These are phyloP conservation scores for Cyphotilapia sp. DNA, from an alignment of 2,113 vertebrate species.

Conservation along the genomic window DNA sequence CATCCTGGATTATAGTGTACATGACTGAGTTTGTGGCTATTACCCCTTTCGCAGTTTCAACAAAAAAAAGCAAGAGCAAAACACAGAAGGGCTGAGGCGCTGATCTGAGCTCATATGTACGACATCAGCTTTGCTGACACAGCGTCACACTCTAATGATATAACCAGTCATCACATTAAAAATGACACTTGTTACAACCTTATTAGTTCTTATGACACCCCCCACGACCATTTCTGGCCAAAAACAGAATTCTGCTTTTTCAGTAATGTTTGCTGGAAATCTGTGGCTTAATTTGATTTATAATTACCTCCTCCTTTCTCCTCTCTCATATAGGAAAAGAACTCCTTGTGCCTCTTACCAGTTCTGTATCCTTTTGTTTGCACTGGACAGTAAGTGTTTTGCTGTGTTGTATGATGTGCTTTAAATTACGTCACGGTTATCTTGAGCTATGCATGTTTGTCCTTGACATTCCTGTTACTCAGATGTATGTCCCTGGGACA, in stretches of 20 bases:
- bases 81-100: not conserved
- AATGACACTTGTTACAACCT: not conserved
- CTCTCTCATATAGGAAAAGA: conserved; percentile 78
- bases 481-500: conserved; percentile 94
- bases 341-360: conserved; percentile 87
- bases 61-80: not conserved
- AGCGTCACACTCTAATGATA: not conserved
- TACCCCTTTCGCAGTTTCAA: not conserved
- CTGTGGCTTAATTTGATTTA: not conserved
- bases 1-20: not conserved
- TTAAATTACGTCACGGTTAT: not conserved
- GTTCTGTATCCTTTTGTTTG: conserved; percentile 87
- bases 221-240: not conserved
- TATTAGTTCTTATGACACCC: not conserved
- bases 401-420: not conserved
- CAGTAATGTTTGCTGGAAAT: not conserved
- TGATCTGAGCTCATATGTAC: not conserved
- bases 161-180: not conserved
- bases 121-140: not conserved
- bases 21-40: not conserved
- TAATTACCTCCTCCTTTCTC: not conserved
- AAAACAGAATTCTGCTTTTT: not conserved
- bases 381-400: not conserved
- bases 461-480: conserved; percentile 64
- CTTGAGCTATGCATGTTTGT: not conserved